These are phyloP conservation scores for Threskiornis aethiopicus DNA, from an alignment of 2,797 vertebrate species.

Conservation along the genomic window DNA sequence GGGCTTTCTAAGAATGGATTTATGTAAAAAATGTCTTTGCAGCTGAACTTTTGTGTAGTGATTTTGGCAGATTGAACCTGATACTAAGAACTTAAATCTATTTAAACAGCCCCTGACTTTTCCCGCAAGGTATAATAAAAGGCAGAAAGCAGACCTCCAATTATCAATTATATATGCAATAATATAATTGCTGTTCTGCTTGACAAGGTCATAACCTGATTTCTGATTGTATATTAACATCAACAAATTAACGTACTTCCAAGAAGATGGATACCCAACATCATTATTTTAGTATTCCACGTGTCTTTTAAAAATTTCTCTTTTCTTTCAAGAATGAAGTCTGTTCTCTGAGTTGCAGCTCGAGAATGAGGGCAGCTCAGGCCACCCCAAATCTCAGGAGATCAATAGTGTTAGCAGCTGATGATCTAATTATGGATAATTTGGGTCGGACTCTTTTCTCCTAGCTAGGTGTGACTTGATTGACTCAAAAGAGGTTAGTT, in stretches of 20 bases:
- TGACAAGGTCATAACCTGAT: background rate
- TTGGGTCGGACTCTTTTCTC: slow-evolving; percentile 47
- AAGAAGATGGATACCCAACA: background rate
- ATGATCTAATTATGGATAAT: slow-evolving; percentile 57
- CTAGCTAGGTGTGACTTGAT: background rate
- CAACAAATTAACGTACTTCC: background rate
- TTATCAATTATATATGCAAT: background rate
- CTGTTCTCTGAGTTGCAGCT: background rate
- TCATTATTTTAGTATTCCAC: background rate
- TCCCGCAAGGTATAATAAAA: background rate
- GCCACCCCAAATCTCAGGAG: slow-evolving; percentile 32
- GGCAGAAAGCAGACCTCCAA: background rate
- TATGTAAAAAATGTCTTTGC: background rate
- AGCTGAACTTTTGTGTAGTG: background rate
- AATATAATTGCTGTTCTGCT: background rate
- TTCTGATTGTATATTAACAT: background rate
- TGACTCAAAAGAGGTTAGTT: slow-evolving; percentile 46
- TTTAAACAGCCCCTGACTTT: background rate
- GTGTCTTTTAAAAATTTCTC: background rate
- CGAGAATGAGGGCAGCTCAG: slow-evolving; percentile 34
- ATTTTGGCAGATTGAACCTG: background rate
- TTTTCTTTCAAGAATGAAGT: slow-evolving; percentile 26
- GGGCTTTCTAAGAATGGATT: background rate
- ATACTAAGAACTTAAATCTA: background rate
- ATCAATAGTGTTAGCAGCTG: slow-evolving; percentile 15